Conservation (phyloP, 2,888 invertebrate genomes). For the Pantelozetes paolii region DNA sequence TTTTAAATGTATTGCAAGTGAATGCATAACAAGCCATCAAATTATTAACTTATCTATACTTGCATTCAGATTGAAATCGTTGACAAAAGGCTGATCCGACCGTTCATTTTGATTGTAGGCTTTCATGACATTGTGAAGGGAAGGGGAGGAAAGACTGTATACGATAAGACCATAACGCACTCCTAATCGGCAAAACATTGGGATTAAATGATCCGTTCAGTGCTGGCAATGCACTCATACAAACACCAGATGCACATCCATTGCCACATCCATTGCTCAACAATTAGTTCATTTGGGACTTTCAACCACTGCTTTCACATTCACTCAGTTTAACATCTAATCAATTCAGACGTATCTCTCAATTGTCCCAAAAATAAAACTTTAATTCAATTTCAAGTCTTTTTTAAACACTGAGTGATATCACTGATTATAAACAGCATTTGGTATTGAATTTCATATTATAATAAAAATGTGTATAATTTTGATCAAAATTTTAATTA, state of each 20-base stretch:
- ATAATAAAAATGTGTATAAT: too few species aligned
- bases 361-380: neutral
- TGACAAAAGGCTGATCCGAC: constrained; percentile 10
- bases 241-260: constrained; percentile 20
- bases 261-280: neutral
- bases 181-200: neutral
- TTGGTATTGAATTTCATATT: too few species aligned
- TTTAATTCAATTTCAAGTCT: neutral
- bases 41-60: constrained; percentile 11
- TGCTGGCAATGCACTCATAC: neutral
- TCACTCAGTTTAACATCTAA: neutral
- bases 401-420: too few species aligned
- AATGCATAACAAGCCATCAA: neutral
- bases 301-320: neutral
- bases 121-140: constrained; percentile 12
- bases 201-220: constrained; percentile 30
- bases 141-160: constrained; percentile 1
- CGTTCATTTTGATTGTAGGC: neutral
- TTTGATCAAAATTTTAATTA: too few species aligned
- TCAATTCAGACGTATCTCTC: neutral
- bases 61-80: neutral
- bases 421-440: too few species aligned
- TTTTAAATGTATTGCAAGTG: neutral
- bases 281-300: constrained; percentile 17
- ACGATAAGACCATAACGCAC: constrained; percentile 12